Conservation (phyloP, 1,140 invertebrate genomes). For the Drosophila pectinifera region DNA sequence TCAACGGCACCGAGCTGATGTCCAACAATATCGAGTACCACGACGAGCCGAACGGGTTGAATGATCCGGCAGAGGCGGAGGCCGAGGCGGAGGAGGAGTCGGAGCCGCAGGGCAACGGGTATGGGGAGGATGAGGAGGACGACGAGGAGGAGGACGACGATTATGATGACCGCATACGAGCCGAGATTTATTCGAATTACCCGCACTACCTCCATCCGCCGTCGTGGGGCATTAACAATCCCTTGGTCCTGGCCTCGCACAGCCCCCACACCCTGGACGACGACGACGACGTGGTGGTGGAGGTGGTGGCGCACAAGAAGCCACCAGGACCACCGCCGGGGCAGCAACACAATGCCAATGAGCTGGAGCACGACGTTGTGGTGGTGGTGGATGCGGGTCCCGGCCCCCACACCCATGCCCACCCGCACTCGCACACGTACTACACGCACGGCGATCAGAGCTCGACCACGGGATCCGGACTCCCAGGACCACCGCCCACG, state of each 20-base stretch:
- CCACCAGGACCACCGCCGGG: constrained; percentile 9
- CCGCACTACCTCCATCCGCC: constrained; percentile 82
- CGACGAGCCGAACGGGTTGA: constrained; percentile 57
- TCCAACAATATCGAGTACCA: constrained; percentile 77
- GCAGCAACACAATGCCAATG: constrained; percentile 27
- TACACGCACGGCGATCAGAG: constrained; percentile 68
- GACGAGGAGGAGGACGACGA: constrained; percentile 75
- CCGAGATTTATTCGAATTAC: constrained; percentile 84
- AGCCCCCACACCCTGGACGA: constrained; percentile 78
- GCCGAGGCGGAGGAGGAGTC: constrained; percentile 16
- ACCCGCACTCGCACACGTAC: constrained; percentile 62
- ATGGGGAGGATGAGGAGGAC: constrained; percentile 34
- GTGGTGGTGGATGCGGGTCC: constrained; percentile 77
- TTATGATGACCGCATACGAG: constrained; percentile 82
- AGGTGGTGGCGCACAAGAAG: constrained; percentile 41
- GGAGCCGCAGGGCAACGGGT: not conserved
- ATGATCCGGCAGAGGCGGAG: constrained; percentile 27
- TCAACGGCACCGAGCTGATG: constrained; percentile 65
- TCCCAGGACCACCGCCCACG: constrained; percentile 20
- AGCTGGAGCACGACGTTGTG: constrained; percentile 70
- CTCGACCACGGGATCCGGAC: constrained; percentile 47
- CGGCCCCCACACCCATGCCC: constrained; percentile 52
- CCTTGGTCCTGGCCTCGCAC: constrained; percentile 78
- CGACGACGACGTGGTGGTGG: constrained; percentile 73
- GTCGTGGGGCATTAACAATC: constrained; percentile 83